Percentiles rank a stretch among this genome's conserved stretches.
Evolutionary conservation across 2,888 invertebrate genomes (phyloP).

Genomic region (Pristionchus fissidentatus): DNA sequence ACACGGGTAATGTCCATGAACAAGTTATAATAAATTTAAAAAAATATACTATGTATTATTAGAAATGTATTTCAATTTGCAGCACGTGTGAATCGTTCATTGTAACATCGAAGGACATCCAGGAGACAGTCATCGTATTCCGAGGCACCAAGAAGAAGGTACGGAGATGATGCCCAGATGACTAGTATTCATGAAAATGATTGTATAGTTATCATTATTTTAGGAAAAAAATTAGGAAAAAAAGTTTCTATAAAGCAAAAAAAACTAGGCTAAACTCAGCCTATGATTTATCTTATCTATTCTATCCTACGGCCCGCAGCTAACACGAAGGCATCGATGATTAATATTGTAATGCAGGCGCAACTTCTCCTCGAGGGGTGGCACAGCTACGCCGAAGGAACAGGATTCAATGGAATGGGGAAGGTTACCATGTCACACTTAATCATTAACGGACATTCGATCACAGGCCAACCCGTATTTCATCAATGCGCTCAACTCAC

Average conservation of each 20-base stretch:
- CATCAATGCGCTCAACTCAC: slow-evolving; percentile 60
- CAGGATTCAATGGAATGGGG: slow-evolving; percentile 69
- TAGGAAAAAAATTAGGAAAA: too few relatives aligned
- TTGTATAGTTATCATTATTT: not conserved
- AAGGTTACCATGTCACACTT: slow-evolving; percentile 51
- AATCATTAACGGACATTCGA: too few relatives aligned
- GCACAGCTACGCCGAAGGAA: slow-evolving; percentile 60
- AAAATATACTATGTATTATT: too few relatives aligned
- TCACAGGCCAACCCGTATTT: slow-evolving; percentile 69
- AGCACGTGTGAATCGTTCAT: slow-evolving; percentile 57
- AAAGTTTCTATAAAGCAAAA: too few relatives aligned
- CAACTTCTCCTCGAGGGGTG: slow-evolving; percentile 70
- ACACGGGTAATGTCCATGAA: too few relatives aligned
- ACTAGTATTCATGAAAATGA: too few relatives aligned
- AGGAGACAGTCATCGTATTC: slow-evolving; percentile 60
- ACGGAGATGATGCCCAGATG: too few relatives aligned
- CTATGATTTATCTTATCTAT: too few relatives aligned
- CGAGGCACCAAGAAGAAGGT: slow-evolving; percentile 60
- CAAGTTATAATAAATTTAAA: too few relatives aligned
- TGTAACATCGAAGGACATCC: slow-evolving; percentile 53
- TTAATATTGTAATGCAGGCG: slow-evolving; percentile 49
- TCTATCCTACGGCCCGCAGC: too few relatives aligned
- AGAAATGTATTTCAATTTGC: not conserved
- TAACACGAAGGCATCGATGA: too few relatives aligned
- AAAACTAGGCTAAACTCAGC: too few relatives aligned